Conservation (phyloP, 2,888 invertebrate genomes). For the Timema podura region DNA sequence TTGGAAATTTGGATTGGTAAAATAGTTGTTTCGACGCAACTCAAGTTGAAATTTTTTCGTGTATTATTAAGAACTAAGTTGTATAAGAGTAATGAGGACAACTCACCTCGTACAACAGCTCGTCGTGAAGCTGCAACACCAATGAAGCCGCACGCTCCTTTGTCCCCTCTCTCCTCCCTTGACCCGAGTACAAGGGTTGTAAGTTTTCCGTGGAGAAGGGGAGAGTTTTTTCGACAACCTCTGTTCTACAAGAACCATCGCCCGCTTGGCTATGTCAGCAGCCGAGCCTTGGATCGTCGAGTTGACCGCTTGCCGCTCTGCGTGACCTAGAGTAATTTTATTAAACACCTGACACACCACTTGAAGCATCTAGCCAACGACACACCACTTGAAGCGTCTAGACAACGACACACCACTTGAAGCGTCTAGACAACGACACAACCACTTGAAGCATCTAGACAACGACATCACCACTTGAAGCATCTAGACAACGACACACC, state of each 20-base stretch:
- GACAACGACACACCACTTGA: too few species aligned
- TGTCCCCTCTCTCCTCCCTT: conserved; percentile 20
- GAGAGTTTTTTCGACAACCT: conserved; percentile 49
- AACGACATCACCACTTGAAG: too few species aligned
- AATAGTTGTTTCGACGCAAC: too few species aligned
- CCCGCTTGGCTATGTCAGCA: conserved; percentile 89
- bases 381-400: too few species aligned
- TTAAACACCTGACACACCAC: too few species aligned
- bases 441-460: too few species aligned
- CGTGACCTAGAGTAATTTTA: conserved; percentile 56
- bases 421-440: too few species aligned
- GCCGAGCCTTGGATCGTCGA: conserved; percentile 95
- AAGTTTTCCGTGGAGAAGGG: background rate
- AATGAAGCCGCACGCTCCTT: conserved; percentile 47
- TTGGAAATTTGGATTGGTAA: too few species aligned
- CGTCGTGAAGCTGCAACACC: conserved; percentile 92
- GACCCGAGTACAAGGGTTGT: background rate
- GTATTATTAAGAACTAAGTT: too few species aligned
- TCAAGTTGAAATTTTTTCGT: too few species aligned
- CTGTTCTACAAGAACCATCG: conserved; percentile 75
- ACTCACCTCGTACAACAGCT: conserved; percentile 81
- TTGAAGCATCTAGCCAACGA: too few species aligned
- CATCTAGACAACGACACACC: too few species aligned
- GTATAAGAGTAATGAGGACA: background rate
- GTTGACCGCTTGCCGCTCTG: conserved; percentile 95